phyloP scores from a whole-genome alignment of 2,113 vertebrate genomes.

The Sceloporus tristichus region DNA sequence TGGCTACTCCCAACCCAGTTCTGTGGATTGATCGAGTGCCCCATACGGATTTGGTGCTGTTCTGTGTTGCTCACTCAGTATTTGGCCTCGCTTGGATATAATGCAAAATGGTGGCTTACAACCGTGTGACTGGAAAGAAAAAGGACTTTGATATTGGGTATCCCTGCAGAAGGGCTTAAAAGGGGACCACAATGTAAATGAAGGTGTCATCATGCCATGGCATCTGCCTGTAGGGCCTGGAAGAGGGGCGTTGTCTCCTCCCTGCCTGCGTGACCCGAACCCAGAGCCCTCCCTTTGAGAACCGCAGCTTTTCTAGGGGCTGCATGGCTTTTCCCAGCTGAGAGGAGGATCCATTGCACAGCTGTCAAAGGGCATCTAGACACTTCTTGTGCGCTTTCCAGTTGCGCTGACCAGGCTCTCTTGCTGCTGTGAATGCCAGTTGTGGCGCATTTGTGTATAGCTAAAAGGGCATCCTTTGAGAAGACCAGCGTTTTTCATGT shows the following conservation, averaged over 20 bases:
- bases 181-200: too few species aligned
- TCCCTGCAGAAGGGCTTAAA: background rate
- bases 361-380: background rate
- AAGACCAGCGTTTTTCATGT: background rate
- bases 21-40: too few species aligned
- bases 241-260: background rate
- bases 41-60: too few species aligned
- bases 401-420: conserved; percentile 26
- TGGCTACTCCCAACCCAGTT: too few species aligned
- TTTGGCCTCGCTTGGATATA: too few species aligned
- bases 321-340: background rate
- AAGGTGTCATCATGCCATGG: too few species aligned
- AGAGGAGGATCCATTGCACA: background rate
- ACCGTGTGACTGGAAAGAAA: background rate
- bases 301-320: background rate
- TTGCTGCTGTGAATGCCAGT: background rate
- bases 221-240: too few species aligned
- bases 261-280: too few species aligned
- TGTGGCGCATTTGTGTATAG: background rate
- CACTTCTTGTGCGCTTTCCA: background rate
- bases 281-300: background rate
- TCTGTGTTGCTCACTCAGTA: too few species aligned
- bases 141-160: background rate
- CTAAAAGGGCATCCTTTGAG: background rate
- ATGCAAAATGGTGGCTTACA: too few species aligned